Conservation (phyloP, 1,140 invertebrate genomes). For the Pseudomyrmex concolor region DNA sequence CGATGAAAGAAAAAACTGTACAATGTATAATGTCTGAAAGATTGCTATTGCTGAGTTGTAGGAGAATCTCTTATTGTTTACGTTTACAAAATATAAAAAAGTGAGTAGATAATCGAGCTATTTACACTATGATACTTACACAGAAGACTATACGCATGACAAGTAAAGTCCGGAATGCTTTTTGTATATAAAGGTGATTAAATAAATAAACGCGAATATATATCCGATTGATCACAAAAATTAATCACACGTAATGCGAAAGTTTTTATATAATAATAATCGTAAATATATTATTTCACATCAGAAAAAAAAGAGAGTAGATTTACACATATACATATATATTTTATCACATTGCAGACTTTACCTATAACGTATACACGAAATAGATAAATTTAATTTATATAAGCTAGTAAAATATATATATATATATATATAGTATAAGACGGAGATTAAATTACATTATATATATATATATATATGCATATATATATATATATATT, state of each 20-base stretch:
- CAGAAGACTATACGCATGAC: conserved; percentile 54
- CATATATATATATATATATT: neutral
- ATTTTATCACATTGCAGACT: conserved; percentile 56
- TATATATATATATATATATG: neutral
- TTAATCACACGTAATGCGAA: neutral
- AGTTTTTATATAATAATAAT: conserved; percentile 21
- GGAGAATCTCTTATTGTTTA: conserved; percentile 70
- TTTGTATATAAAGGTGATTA: conserved; percentile 5
- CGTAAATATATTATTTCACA: conserved; percentile 3
- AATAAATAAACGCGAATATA: conserved; percentile 9
- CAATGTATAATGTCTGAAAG: conserved; percentile 65
- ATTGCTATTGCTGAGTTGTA: conserved; percentile 65
- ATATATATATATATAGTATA: neutral
- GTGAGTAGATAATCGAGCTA: conserved; percentile 44
- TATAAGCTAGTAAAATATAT: conserved; percentile 22
- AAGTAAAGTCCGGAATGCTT: conserved; percentile 67
- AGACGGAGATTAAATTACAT: conserved; percentile 41
- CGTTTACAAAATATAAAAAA: conserved; percentile 54
- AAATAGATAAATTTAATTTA: conserved; percentile 49
- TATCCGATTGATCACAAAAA: neutral
- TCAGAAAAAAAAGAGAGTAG: conserved; percentile 21
- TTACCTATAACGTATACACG: conserved; percentile 61
- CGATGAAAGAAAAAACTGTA: conserved; percentile 56
- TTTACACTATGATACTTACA: conserved; percentile 62
- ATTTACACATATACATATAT: conserved; percentile 59